phyloP scores from a whole-genome alignment of 1,140 invertebrate genomes.

The Oryctes rhinoceros region DNA sequence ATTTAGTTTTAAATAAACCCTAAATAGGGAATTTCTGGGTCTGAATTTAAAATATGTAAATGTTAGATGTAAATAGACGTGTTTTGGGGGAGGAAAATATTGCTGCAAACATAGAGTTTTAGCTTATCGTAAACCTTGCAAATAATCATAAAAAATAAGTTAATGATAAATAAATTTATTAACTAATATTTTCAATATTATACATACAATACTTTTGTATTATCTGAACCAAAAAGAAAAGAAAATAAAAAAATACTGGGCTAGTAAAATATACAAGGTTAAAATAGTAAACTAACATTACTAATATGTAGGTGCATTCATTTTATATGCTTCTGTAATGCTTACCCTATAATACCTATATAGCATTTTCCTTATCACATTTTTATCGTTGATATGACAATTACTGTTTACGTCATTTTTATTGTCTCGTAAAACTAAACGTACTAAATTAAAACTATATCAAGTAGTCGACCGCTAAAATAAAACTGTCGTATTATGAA shows the following conservation, averaged over 20 bases:
- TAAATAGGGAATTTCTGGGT: too few relatives aligned
- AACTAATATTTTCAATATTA: constrained; percentile 32
- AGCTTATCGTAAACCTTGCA: neutral
- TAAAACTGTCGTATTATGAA: constrained; percentile 24
- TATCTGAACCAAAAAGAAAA: constrained; percentile 12
- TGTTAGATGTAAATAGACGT: too few relatives aligned
- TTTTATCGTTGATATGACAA: constrained; percentile 30
- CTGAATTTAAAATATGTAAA: too few relatives aligned
- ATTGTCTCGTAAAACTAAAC: constrained; percentile 22
- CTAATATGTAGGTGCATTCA: constrained; percentile 4
- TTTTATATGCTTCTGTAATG: neutral
- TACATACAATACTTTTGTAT: constrained; percentile 28
- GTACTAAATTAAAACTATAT: neutral
- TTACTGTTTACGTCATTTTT: constrained; percentile 1
- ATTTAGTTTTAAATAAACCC: too few relatives aligned
- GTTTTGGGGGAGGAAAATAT: too few relatives aligned
- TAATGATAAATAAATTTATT: constrained; percentile 34
- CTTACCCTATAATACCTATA: neutral
- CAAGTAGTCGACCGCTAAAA: neutral
- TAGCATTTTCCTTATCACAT: constrained; percentile 25
- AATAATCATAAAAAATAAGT: constrained; percentile 25
- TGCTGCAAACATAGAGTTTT: too few relatives aligned
- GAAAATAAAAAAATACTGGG: constrained; percentile 17
- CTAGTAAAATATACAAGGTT: constrained; percentile 23
- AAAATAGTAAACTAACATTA: constrained; percentile 16